phyloP scores from a whole-genome alignment of 2,113 vertebrate genomes.

The Atherinomorus stipes region DNA sequence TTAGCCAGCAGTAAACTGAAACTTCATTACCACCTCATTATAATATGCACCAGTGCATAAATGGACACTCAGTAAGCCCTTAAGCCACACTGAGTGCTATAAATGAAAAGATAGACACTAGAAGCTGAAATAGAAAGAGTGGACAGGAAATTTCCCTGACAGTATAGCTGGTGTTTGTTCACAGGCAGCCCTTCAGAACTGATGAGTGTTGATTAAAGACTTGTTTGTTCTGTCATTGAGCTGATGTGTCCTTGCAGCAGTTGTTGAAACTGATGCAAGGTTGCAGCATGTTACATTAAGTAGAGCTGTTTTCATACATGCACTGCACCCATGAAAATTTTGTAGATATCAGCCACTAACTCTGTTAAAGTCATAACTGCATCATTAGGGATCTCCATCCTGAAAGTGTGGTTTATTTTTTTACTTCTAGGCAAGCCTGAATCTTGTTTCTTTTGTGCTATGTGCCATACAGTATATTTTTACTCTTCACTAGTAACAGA shows the following conservation, averaged over 20 bases:
- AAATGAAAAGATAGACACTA: conserved; percentile 21
- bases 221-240: conserved; percentile 25
- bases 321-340: background rate
- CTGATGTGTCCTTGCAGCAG: conserved; percentile 24
- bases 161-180: conserved; percentile 35
- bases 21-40: conserved; percentile 35
- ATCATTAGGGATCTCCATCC: too few species aligned
- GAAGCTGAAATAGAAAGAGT: conserved; percentile 21
- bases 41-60: conserved; percentile 30
- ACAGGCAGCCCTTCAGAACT: conserved; percentile 27
- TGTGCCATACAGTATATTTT: too few species aligned
- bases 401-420: too few species aligned
- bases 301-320: background rate
- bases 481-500: too few species aligned
- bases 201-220: conserved; percentile 35
- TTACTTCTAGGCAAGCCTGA: too few species aligned
- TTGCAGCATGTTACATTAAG: conserved; percentile 18
- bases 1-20: background rate
- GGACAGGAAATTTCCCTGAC: background rate
- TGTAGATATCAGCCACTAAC: too few species aligned
- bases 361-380: too few species aligned
- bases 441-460: too few species aligned
- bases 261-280: conserved; percentile 10
- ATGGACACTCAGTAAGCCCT: conserved; percentile 35
- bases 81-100: conserved; percentile 17